A percentile compares a stretch with the other conserved stretches of the same genome.
Conservation (phyloP, 2,888 invertebrate species). For the Netelia virgata region DNA sequence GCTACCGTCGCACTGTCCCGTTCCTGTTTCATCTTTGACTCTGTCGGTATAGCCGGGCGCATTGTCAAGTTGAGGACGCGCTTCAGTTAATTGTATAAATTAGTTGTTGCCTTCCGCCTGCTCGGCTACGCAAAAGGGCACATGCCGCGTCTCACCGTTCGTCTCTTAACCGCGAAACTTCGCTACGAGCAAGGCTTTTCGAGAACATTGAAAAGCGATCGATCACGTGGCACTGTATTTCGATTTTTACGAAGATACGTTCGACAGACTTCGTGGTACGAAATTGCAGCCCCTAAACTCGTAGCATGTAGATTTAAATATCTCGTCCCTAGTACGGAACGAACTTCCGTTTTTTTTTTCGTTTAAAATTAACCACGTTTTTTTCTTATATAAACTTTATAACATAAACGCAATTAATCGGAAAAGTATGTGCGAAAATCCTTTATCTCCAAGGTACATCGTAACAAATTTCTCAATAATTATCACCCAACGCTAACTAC, state of each 20-base stretch:
- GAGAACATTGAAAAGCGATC: slow-evolving; percentile 21
- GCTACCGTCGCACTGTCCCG: slow-evolving; percentile 1
- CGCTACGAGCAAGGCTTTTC: not conserved
- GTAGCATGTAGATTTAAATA: no score
- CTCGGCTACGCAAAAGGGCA: slow-evolving; percentile 32
- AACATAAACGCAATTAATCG: not conserved
- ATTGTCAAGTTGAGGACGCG: slow-evolving; percentile 48
- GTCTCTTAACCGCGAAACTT: slow-evolving; percentile 29
- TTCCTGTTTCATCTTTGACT: slow-evolving; percentile 39
- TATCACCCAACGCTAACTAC: not conserved
- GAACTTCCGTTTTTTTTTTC: no score
- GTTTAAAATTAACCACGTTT: no score
- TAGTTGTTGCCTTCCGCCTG: slow-evolving; percentile 64
- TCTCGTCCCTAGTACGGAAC: no score
- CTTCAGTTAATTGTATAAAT: slow-evolving; percentile 68
- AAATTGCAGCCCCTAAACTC: not conserved
- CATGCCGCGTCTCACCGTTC: slow-evolving; percentile 15
- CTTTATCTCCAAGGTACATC: not conserved
- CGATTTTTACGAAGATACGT: slow-evolving; percentile 39
- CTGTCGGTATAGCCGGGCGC: slow-evolving; percentile 23
- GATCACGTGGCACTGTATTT: slow-evolving; percentile 7
- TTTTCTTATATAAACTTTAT: not conserved
- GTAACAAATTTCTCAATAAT: not conserved
- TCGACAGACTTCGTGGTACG: not conserved
- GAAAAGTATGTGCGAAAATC: not conserved